phyloP scores from a whole-genome alignment of 2,888 invertebrate species.

The Antitype chi region DNA sequence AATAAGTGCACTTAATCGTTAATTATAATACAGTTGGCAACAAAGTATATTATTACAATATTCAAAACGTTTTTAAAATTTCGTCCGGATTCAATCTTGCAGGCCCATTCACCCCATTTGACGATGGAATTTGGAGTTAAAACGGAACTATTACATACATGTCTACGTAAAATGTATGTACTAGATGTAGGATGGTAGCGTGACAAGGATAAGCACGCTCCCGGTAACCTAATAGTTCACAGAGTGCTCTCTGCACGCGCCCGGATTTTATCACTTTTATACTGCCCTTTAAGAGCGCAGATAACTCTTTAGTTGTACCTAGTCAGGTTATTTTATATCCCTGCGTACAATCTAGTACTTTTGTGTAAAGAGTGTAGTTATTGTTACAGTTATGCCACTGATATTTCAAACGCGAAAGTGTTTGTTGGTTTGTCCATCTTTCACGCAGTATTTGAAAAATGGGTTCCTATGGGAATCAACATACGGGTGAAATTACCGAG shows the following conservation, averaged over 20 bases:
- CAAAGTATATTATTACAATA: no score
- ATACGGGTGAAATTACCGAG: not conserved
- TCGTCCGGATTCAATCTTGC: no score
- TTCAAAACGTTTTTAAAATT: no score
- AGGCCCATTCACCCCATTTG: no score
- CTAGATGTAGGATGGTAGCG: slow-evolving; percentile 27
- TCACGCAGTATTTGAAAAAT: not conserved
- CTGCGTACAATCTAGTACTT: slow-evolving; percentile 2
- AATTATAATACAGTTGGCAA: no score
- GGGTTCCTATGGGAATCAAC: not conserved
- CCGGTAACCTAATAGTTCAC: slow-evolving; percentile 40
- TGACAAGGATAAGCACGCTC: slow-evolving; percentile 45
- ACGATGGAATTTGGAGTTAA: not conserved
- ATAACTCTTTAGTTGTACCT: slow-evolving; percentile 19
- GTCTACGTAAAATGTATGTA: not conserved
- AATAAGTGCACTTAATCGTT: no score
- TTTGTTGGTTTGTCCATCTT: not conserved
- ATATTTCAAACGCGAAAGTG: not conserved
- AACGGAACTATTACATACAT: not conserved
- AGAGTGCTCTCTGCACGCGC: slow-evolving; percentile 34
- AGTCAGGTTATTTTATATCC: slow-evolving; percentile 5
- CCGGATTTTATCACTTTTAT: slow-evolving; percentile 33
- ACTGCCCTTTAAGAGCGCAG: slow-evolving; percentile 18
- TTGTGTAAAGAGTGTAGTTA: not conserved
- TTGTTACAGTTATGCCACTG: not conserved